Conservation (phyloP, 2,797 vertebrate species). For the Typhlichthys subterraneus region DNA sequence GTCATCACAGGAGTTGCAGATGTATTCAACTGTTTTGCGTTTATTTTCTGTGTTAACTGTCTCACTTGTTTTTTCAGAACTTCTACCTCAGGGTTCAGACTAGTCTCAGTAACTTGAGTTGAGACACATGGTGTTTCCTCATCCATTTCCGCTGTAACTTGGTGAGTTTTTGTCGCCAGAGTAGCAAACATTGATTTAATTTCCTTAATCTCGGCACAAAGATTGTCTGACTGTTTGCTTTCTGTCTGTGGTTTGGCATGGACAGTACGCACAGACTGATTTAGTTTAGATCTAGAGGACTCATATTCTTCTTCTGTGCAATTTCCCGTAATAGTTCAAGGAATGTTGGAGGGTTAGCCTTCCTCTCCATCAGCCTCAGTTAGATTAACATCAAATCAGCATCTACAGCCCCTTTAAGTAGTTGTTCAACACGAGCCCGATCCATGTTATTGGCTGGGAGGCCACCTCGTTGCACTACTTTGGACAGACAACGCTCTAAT, state of each 20-base stretch:
- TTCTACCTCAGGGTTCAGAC: not conserved
- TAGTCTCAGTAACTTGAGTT: not conserved
- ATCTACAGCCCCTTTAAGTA: conserved; percentile 4
- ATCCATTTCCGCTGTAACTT: not conserved
- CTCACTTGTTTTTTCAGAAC: conserved; percentile 3
- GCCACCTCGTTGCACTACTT: not conserved
- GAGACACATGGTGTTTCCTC: not conserved
- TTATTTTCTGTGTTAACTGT: not conserved
- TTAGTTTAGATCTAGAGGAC: not conserved
- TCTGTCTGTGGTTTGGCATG: not conserved
- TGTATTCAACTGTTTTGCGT: not conserved
- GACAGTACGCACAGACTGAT: not conserved
- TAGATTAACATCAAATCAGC: conserved; percentile 17
- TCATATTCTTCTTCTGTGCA: conserved; percentile 15
- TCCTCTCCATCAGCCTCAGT: conserved; percentile 10
- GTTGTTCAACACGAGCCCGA: not conserved
- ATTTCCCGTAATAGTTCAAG: conserved; percentile 2
- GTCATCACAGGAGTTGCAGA: not conserved
- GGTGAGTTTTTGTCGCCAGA: not conserved
- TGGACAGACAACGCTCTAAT: not conserved
- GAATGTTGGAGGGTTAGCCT: not conserved
- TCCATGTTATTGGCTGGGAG: not conserved
- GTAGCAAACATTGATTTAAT: not conserved
- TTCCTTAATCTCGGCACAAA: not conserved
- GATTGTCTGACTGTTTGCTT: not conserved